Percentiles rank a stretch among this genome's conserved stretches.
phyloP scores from a whole-genome alignment of 2,888 invertebrate genomes.

The Mimas tiliae region DNA sequence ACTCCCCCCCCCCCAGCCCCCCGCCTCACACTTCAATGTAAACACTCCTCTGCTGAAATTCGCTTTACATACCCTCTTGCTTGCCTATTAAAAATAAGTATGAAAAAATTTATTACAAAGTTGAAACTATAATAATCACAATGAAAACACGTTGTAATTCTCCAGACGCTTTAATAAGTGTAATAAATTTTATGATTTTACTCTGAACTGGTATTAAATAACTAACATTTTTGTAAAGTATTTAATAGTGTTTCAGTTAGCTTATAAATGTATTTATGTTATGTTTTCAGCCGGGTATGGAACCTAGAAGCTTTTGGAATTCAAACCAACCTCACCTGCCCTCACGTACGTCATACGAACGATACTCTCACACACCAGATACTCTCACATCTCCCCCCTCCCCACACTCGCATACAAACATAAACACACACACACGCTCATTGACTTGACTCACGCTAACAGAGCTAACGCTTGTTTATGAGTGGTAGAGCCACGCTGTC shows the following conservation, averaged over 20 bases:
- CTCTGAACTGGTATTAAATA: not conserved
- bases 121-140: conserved; percentile 15
- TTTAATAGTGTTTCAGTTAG: not conserved
- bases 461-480: no score
- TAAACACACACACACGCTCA: no score
- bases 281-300: not conserved
- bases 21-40: conserved; percentile 20
- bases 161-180: not conserved
- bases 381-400: no score
- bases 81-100: conserved; percentile 9
- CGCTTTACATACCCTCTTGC: conserved; percentile 17
- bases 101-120: conserved; percentile 5
- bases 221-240: not conserved
- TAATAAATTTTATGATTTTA: not conserved
- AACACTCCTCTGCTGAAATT: conserved; percentile 4
- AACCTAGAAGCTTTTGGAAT: not conserved
- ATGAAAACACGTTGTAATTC: not conserved
- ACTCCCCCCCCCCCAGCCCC: conserved; percentile 30
- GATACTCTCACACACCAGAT: no score
- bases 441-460: no score
- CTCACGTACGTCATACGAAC: no score
- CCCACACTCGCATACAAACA: no score
- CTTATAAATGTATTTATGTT: not conserved
- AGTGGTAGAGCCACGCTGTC: no score
- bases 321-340: no score